Base-by-base conservation (phyloP, 2,888 invertebrate species). In the Lapara coniferarum region DNA sequence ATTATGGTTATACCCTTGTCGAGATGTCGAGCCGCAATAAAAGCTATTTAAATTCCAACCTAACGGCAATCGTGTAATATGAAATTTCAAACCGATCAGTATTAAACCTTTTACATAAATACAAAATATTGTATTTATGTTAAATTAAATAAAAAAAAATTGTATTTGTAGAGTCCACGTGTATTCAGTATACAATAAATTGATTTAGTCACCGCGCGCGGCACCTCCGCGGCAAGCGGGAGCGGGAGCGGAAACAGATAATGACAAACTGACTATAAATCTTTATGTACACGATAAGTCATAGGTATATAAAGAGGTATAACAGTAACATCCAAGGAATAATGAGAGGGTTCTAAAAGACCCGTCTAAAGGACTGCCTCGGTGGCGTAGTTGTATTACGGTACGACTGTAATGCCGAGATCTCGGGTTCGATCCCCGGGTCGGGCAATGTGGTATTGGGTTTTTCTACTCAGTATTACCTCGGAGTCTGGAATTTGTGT, bases 1-100 rank as follows among this genome's bases (percentile, higher is more conserved):
- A 73, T 77, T 79, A 78, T 74, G 73, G 71, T 76, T 72, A 76
- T 76, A 72, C 72, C 72, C 75, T 78, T 79, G 79, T 80, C 71
- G 74, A 78, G 74, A 77, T 78, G 75, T 71, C 72, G 73, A 73
- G 72, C 70, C 63, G 72, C 75, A 72, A 76, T 80, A 81, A 82
- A 80, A 80, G 66, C 72, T 73, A 74, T 74, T 77, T 77, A 76
- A 78, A 80, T 78, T 79, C 76, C 68, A 71, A 68, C 58, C 73
- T 71, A 74, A 74, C 72, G 75, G 72, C 71, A 78, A 76, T 69
- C 52, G 72, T 71, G 67, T 10, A 71, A 74, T 75, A 74, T 76
- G 74, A 73, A 77, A 77, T 77, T 16, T 59, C 19, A 63, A 49
- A 10, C 63, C 19, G 49, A 63, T 49, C 13, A 63, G 46, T 7